Conservation (phyloP, 2,888 invertebrate genomes). For the Stenichneumon culpator region DNA sequence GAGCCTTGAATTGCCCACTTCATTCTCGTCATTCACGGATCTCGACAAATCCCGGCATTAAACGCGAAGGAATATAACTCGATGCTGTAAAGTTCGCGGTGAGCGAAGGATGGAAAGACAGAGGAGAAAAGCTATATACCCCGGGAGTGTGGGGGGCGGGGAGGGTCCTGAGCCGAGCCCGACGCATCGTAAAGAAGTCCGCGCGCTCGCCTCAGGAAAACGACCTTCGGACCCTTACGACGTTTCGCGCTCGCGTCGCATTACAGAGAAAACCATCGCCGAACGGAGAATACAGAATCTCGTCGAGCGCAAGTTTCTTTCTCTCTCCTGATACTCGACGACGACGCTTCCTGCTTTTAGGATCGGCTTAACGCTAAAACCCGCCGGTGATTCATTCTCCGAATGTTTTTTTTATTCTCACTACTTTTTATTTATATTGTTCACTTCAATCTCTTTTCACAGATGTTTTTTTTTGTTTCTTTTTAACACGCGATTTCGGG, state of each 20-base stretch:
- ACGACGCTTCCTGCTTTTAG: neutral
- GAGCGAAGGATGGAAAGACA: conserved; percentile 38
- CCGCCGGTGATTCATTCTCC: conserved; percentile 7
- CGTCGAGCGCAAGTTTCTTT: conserved; percentile 7
- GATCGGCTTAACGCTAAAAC: conserved; percentile 12
- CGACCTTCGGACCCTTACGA: conserved; percentile 53
- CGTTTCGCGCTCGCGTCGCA: conserved; percentile 14
- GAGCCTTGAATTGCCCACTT: conserved; percentile 9
- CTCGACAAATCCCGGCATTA: conserved; percentile 13
- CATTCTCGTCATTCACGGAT: conserved; percentile 13
- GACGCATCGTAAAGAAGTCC: conserved; percentile 57
- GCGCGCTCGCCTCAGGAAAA: conserved; percentile 42
- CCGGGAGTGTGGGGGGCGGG: neutral
- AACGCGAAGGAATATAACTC: conserved; percentile 31
- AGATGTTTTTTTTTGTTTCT: no score
- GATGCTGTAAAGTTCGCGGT: conserved; percentile 22
- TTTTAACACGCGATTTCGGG: neutral
- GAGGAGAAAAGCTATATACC: neutral
- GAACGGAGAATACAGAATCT: neutral
- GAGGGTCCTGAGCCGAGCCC: conserved; percentile 31
- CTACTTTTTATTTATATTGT: neutral
- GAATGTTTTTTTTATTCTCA: neutral
- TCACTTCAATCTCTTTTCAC: neutral
- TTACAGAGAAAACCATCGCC: conserved; percentile 16
- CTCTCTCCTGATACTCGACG: conserved; percentile 23